Base-by-base conservation (phyloP, 2,888 invertebrate species). In the Neoascia interrupta region DNA sequence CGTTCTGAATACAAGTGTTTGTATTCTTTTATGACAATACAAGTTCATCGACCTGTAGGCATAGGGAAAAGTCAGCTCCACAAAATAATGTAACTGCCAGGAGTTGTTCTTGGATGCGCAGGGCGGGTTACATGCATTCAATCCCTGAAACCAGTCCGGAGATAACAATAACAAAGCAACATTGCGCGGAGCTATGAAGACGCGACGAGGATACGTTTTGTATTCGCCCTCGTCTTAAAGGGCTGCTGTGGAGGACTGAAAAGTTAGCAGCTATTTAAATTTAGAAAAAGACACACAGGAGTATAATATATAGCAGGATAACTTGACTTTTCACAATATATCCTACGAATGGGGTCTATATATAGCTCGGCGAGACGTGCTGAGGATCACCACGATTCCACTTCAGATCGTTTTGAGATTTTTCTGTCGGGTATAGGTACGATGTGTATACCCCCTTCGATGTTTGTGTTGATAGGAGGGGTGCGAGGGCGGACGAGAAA, bases 251-350 rank as follows among this genome's bases (percentile, higher is more conserved):
- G 4, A 31, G 31, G 31, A 49, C 26, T 45, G 60, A 45, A 64
- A 70, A 60, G 51, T 63, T 49, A 49, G 10, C 45, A 41, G 51
- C 28, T 41, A 73, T 66, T 73, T 79, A 79, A 79, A 79, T 68
- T 73, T 73, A 79, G 66, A 68, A 73, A 60, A 54, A 61, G 47
- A 39, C 58, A 23, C 70, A 53, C 64, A 79, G 64, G 53, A 72
- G n/a, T 31, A 31, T n/a, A 8, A n/a, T n/a, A n/a, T n/a, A 31
- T 6, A 6, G 31, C 4, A 79, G 79, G 79, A 79, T 79, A 79
- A 68, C 73, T 79, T 79, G 47, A 56, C 60, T 61, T 37, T 36
- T 39, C 36, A 31, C 31, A n/a, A n/a, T n/a, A 51, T 61, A 61
- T 73, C 70, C 75, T 75, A 63, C 49, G 61, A 51, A 39, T 10